phyloP scores from a whole-genome alignment of 2,797 vertebrate species.

The Heterohyrax brucei region DNA sequence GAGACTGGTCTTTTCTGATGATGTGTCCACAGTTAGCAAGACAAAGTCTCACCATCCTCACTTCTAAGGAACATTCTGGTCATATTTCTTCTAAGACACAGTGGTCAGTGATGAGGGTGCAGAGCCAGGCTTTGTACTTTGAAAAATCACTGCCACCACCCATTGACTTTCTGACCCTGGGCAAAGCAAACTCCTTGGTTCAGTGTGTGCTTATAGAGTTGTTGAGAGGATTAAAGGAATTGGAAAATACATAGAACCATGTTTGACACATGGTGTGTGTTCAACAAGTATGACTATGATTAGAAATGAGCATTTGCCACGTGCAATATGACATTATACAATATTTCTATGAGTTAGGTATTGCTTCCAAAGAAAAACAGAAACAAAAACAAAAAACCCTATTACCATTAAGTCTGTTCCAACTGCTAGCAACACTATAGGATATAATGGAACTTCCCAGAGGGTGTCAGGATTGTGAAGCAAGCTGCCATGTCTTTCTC shows the following conservation, averaged over 20 bases:
- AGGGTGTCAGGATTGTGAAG: too few relatives aligned
- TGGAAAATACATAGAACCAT: neutral
- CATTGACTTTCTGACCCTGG: neutral
- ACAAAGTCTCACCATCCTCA: neutral
- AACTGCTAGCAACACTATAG: too few relatives aligned
- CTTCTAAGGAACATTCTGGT: neutral
- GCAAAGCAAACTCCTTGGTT: neutral
- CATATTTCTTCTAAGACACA: neutral
- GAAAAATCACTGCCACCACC: neutral
- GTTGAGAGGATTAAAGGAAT: conserved; percentile 2
- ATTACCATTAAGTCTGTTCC: too few relatives aligned
- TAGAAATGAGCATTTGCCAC: neutral
- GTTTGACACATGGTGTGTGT: neutral
- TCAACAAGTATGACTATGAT: neutral
- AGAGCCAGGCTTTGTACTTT: neutral
- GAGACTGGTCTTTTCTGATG: neutral
- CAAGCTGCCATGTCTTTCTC: too few relatives aligned
- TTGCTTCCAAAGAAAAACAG: too few relatives aligned
- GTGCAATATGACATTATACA: neutral
- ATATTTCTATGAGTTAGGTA: neutral
- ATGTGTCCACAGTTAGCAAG: neutral
- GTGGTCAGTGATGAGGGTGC: neutral
- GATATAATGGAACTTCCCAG: too few relatives aligned
- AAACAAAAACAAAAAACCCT: too few relatives aligned
- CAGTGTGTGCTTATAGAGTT: neutral